Evolutionary conservation across 2,888 invertebrate genomes (phyloP), one percentile per base, ranked within the genome.

Genomic region (Lathronympha strigana): DNA sequence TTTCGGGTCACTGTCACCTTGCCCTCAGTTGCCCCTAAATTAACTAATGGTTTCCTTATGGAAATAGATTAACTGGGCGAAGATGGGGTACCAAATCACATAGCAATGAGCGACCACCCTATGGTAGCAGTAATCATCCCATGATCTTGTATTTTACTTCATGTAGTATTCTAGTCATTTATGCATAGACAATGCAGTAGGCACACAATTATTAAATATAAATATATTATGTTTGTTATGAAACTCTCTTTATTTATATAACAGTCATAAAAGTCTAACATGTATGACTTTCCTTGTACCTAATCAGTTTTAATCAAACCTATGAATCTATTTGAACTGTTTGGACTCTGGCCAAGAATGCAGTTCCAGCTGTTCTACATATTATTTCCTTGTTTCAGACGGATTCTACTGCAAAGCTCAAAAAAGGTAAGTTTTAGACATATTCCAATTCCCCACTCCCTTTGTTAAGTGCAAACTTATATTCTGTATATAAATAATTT

Each of bases 371-470:
- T 28, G 36, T 49, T 49, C 33, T 43, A 61, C 71, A 51, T 70
- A 55, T 74, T 81, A 43, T 33, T 61, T 60, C 69, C 67, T 72
- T 73, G 71, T 92, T 92, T 73, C 91, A 93, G 93, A 88, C 92
- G 76, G 94, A 94, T 76, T 93, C 88, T 75, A 92, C 93, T 77
- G 83, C 93, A 67, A 93, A 94, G 81, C 80, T 74, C 66, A 88
- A 88, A 71, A 93, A 93, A 82, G 93, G 93, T 93, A 93, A 93
- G 93, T 81, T 71, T 68, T 70, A 61, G 15, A 15, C 3, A n/a
- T 13, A 17, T 2, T 23, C 45, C 1, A 9, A 9, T 13, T 40
- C 36, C 28, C 36, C 11, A 13, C 19, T 60, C 21, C 28, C 21
- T 19, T 19, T 45, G 4, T n/a, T 25, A 45, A 28, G 28, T 25